Evolutionary conservation across 2,888 invertebrate genomes (phyloP), one percentile per base, ranked within the genome.

Genomic region (Bedellia somnulentella): DNA sequence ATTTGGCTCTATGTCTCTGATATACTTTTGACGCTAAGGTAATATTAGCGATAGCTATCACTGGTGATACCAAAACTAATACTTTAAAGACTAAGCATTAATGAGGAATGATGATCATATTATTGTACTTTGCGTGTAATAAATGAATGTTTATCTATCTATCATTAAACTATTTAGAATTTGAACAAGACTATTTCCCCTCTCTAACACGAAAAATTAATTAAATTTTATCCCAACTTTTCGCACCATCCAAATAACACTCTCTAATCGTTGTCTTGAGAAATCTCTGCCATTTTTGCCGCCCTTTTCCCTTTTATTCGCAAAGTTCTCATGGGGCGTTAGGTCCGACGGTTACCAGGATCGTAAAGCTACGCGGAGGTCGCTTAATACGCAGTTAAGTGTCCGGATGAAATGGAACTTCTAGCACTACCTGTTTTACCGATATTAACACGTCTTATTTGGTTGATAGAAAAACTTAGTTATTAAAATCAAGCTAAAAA

Each of bases 331-430:
- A 34, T 42, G 45, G 50, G 52, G 47, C 45, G 45, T 41, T 37
- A 35, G 41, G 37, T 34, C 42, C 38, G 44, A 44, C 46, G 49
- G n/a, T 57, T 56, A 60, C 52, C 39, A 43, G 52, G 49, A 29
- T 49, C 52, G 54, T 59, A 57, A 57, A 56, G 41, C 47, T 44
- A 44, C 42, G 45, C 49, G 41, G 48, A 56, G 52, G 55, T 54
- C 53, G 47, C 45, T 51, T 57, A 55, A 57, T 54, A 47, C 51
- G 43, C 44, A 46, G 54, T 51, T 58, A 57, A 57, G 51, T 50
- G 53, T 37, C 42, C 45, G 48, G 47, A 44, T 43, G 47, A 40
- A 27, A 32, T 24, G 23, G 40, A 42, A 30, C 30, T 32, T 27
- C 29, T 27, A n/a, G 16, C 29, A 29, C 22, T 21, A n/a, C n/a